These are phyloP conservation scores for Saccostrea echinata DNA, from an alignment of 1,140 invertebrate genomes.

Conservation along the genomic window DNA sequence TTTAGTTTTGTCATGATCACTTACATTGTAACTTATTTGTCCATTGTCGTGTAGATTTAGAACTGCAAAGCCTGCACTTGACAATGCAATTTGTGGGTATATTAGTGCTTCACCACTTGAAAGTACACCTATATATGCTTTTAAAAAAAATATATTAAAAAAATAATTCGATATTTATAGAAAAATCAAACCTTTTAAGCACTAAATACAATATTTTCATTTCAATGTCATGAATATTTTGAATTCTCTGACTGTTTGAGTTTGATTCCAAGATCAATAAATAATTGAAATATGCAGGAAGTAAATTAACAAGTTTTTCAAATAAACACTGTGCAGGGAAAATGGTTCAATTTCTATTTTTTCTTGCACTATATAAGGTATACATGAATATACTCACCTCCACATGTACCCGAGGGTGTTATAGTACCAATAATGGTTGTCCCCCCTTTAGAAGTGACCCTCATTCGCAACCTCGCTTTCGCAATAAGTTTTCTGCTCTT, in stretches of 20 bases:
- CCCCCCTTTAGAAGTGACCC: slow-evolving; percentile 55
- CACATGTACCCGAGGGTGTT: slow-evolving; percentile 42
- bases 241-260: no score
- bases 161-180: not conserved
- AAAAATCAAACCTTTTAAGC: not conserved
- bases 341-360: no score
- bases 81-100: slow-evolving; percentile 17
- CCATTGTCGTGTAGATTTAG: slow-evolving; percentile 52
- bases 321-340: no score
- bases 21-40: slow-evolving; percentile 45
- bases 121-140: slow-evolving; percentile 50
- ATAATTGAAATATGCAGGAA: no score
- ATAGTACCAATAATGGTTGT: slow-evolving; percentile 53
- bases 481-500: slow-evolving; percentile 46
- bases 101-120: slow-evolving; percentile 47
- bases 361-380: no score
- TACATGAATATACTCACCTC: slow-evolving; percentile 35
- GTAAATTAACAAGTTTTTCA: no score
- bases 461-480: slow-evolving; percentile 44
- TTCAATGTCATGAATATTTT: no score
- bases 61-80: slow-evolving; percentile 50
- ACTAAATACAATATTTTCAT: not conserved
- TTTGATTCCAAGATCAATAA: no score
- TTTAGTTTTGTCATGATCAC: not conserved
- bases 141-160: not conserved